phyloP scores from a whole-genome alignment of 2,888 invertebrate species.

The Cephus nigrinus region DNA sequence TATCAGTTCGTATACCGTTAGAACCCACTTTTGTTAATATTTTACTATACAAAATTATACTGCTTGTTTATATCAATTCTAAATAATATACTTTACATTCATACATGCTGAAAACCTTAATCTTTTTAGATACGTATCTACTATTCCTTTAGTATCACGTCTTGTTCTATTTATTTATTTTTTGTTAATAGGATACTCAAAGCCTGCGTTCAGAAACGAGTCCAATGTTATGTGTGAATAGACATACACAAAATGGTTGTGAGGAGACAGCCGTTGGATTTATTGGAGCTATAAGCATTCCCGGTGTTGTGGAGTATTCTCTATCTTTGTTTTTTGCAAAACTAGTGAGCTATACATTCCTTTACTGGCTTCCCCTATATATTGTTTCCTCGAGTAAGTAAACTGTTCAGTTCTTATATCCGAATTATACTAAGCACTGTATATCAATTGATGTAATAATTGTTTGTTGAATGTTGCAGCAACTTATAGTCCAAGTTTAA shows the following conservation, averaged over 20 bases:
- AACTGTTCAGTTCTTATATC: slow-evolving; percentile 1
- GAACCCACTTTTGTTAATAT: not conserved
- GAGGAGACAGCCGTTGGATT: slow-evolving; percentile 78
- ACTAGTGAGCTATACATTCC: slow-evolving; percentile 95
- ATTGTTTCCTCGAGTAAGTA: slow-evolving; percentile 86
- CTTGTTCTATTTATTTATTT: not conserved
- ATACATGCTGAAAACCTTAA: not conserved
- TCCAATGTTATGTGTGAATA: slow-evolving; percentile 59
- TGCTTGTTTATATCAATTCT: not conserved
- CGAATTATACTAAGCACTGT: not conserved
- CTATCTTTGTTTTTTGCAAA: slow-evolving; percentile 95
- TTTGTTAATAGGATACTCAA: slow-evolving; percentile 38
- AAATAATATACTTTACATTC: not conserved
- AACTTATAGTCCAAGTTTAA: slow-evolving; percentile 73
- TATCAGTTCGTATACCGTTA: not conserved
- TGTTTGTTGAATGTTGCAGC: slow-evolving; percentile 67
- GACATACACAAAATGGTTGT: slow-evolving; percentile 32
- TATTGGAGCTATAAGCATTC: slow-evolving; percentile 82
- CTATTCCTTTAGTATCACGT: not conserved
- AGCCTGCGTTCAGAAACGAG: slow-evolving; percentile 56
- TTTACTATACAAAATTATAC: not conserved
- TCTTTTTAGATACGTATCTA: not conserved
- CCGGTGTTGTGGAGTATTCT: slow-evolving; percentile 94
- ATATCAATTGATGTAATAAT: not conserved
- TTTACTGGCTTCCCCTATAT: slow-evolving; percentile 95